Percentiles rank a stretch among this genome's conserved stretches.
phyloP scores from a whole-genome alignment of 1,140 invertebrate genomes.

The Charaxes varanes region DNA sequence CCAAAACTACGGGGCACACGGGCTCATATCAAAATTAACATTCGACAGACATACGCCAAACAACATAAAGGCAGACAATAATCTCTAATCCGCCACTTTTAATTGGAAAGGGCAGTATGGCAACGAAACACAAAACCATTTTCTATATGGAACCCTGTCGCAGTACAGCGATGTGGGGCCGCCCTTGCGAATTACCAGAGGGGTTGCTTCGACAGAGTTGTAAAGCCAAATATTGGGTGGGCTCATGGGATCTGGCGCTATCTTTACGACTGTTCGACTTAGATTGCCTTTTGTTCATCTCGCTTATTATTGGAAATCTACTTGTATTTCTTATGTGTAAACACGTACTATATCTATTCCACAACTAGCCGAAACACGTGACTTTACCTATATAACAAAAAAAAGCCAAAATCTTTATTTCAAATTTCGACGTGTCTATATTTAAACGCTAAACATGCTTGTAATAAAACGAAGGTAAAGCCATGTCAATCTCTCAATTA shows the following conservation, averaged over 20 bases:
- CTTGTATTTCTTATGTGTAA: slow-evolving; percentile 18
- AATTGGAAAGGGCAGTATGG: slow-evolving; percentile 24
- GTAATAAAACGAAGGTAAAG: too few relatives aligned
- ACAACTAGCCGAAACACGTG: too few relatives aligned
- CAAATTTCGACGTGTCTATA: too few relatives aligned
- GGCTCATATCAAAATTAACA: slow-evolving; percentile 2
- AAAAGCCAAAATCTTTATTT: too few relatives aligned
- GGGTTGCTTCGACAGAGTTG: slow-evolving; percentile 46
- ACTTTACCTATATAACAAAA: too few relatives aligned
- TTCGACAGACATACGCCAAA: neutral
- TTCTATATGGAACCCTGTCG: slow-evolving; percentile 23
- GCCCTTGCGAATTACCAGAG: slow-evolving; percentile 36
- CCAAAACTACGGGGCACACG: too few relatives aligned
- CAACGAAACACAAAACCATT: slow-evolving; percentile 8
- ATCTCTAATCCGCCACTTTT: slow-evolving; percentile 30
- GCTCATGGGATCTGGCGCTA: slow-evolving; percentile 45
- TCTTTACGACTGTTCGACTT: slow-evolving; percentile 58
- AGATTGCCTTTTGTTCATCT: slow-evolving; percentile 56
- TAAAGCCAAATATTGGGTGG: slow-evolving; percentile 51
- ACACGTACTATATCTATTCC: too few relatives aligned
- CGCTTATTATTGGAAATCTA: slow-evolving; percentile 50
- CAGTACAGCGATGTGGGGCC: slow-evolving; percentile 11
- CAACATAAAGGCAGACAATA: slow-evolving; percentile 13
- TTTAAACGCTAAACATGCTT: too few relatives aligned
- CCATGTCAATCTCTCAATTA: too few relatives aligned